A percentile compares a stretch with the other conserved stretches of the same genome.
Conservation (phyloP, 64 coral and sea anemone genomes). For the Pachyseris speciosa region DNA sequence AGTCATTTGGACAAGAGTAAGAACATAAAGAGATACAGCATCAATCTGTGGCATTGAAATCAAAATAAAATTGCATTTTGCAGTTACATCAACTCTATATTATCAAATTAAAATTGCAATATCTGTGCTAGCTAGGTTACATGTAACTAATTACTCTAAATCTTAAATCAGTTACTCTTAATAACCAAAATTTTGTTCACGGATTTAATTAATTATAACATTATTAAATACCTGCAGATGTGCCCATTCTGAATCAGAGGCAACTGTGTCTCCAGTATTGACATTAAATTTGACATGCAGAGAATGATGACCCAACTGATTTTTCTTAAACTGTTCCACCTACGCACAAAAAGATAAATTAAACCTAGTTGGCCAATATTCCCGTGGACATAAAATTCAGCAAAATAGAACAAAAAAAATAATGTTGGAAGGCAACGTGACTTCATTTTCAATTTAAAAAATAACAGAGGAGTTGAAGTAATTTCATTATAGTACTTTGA, state of each 20-base stretch:
- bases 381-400: too few relatives aligned
- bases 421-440: too few relatives aligned
- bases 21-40: slow-evolving; percentile 88
- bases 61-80: not conserved
- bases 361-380: too few relatives aligned
- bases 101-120: too few relatives aligned
- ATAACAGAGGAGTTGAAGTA: too few relatives aligned
- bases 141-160: too few relatives aligned
- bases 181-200: not conserved
- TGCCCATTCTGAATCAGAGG: slow-evolving; percentile 79
- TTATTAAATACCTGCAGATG: slow-evolving; percentile 89
- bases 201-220: too few relatives aligned
- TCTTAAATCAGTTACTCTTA: not conserved
- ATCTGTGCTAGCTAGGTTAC: not conserved
- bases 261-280: slow-evolving; percentile 89
- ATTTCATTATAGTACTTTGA: too few relatives aligned
- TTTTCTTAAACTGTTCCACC: slow-evolving; percentile 96
- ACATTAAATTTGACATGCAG: slow-evolving; percentile 96
- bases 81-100: not conserved
- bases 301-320: slow-evolving; percentile 87
- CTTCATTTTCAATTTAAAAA: too few relatives aligned
- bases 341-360: not conserved
- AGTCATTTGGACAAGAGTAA: slow-evolving; percentile 96
- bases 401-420: too few relatives aligned
- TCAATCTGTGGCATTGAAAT: slow-evolving; percentile 71